Evolutionary conservation across 2,797 vertebrate species (phyloP).

Genomic region (Bradypus variegatus): DNA sequence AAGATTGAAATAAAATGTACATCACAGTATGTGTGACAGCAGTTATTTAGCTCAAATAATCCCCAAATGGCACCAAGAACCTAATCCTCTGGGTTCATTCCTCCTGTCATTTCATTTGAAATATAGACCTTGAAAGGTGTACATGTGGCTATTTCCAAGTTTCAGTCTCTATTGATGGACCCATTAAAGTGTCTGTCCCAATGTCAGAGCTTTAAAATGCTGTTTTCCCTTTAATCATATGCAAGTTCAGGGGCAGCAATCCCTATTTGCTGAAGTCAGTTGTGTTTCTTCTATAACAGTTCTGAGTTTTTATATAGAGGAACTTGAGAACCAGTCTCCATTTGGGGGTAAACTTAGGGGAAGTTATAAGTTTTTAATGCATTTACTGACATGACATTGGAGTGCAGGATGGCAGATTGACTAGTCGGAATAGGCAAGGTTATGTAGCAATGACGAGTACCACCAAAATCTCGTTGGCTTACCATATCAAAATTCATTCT

Average conservation of each 20-base stretch:
- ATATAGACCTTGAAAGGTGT: not conserved
- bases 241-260: not conserved
- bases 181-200: conserved; percentile 14
- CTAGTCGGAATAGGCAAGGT: not conserved
- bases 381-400: not conserved
- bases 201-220: not conserved
- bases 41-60: conserved; percentile 4
- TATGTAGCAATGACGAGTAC: not conserved
- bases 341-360: not conserved
- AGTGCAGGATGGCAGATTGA: not conserved
- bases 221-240: not conserved
- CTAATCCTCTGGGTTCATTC: not conserved
- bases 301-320: not conserved
- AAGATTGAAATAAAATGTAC: conserved; percentile 23
- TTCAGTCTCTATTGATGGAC: conserved; percentile 13
- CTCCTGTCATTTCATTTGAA: conserved; percentile 22
- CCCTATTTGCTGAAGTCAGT: not conserved
- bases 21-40: not conserved
- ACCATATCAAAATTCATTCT: not conserved
- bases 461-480: not conserved
- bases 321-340: not conserved
- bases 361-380: not conserved
- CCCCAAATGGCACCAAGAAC: not conserved
- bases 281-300: not conserved
- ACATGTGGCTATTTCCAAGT: conserved; percentile 6